Conservation (phyloP, 2,113 vertebrate species). For the Junco hyemalis region DNA sequence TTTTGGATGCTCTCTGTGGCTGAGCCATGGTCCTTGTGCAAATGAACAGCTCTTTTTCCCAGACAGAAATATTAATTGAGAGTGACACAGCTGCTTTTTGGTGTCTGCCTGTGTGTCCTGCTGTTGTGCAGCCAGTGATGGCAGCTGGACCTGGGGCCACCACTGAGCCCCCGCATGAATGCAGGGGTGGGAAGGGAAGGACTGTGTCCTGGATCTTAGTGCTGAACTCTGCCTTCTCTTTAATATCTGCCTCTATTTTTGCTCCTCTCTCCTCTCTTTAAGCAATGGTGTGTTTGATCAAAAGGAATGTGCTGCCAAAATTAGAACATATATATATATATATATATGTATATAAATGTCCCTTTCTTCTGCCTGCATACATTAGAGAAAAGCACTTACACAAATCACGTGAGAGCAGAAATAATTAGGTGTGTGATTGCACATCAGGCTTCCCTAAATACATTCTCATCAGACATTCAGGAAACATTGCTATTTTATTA, state of each 20-base stretch:
- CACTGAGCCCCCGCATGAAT: neutral
- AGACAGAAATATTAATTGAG: neutral
- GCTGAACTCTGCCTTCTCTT: neutral
- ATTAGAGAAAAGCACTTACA: neutral
- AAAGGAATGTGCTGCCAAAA: neutral
- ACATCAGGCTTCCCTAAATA: slow-evolving; percentile 6
- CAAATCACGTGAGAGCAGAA: neutral
- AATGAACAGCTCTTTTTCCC: neutral
- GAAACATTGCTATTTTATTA: slow-evolving; percentile 11
- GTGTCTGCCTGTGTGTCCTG: neutral
- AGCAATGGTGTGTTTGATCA: neutral
- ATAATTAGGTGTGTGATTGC: slow-evolving; percentile 43
- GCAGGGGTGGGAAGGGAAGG: neutral
- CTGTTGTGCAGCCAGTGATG: neutral
- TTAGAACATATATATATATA: neutral
- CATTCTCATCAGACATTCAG: slow-evolving; percentile 20
- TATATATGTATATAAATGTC: neutral
- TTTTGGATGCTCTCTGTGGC: neutral
- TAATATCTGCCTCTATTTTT: neutral
- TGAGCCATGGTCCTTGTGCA: neutral
- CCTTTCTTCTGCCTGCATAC: neutral
- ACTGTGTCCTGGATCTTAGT: neutral
- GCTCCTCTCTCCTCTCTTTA: neutral
- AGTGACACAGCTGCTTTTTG: neutral
- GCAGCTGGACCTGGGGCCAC: neutral